phyloP scores from a whole-genome alignment of 2,113 vertebrate species.

The Macaca fascicularis region T2T-MFA8v1.1 NC_088387.1:54459501-54460000 shows the following conservation, averaged over 20 bases:
- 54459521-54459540: background rate
- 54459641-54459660: conserved; percentile 85
- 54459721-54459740: conserved; percentile 87
- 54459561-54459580: background rate
- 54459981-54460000: conserved; percentile 96
- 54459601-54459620: conserved; percentile 81
- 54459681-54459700: conserved; percentile 88
- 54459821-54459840: conserved; percentile 89
- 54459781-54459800: conserved; percentile 78
- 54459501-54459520: background rate
- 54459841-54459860: conserved; percentile 85
- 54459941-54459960: conserved; percentile 93
- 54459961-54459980: conserved; percentile 93
- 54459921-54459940: conserved; percentile 91
- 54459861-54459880: conserved; percentile 83
- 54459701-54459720: conserved; percentile 89
- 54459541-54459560: background rate
- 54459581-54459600: conserved; percentile 73
- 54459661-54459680: conserved; percentile 89
- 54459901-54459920: conserved; percentile 89
- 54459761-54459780: background rate
- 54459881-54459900: conserved; percentile 84
- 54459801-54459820: conserved; percentile 84
- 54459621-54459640: conserved; percentile 85
- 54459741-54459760: conserved; percentile 84